A percentile compares a stretch with the other conserved stretches of the same genome.
phyloP scores from a whole-genome alignment of 2,888 invertebrate species.

The Troides helena region DNA sequence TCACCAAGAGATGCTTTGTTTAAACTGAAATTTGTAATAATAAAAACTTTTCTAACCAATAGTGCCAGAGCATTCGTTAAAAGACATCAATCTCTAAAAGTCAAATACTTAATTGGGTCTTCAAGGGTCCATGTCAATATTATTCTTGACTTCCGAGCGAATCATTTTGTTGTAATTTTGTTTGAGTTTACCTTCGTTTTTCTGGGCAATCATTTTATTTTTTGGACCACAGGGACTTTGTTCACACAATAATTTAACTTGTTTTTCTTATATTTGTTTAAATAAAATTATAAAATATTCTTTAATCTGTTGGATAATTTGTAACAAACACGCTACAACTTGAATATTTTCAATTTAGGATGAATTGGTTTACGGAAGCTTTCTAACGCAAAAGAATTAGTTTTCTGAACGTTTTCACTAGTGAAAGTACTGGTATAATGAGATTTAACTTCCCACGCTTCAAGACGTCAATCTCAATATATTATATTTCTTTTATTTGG shows the following conservation, averaged over 20 bases:
- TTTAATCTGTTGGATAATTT: no score
- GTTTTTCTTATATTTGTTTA: background rate
- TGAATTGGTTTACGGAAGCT: no score
- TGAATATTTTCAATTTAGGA: no score
- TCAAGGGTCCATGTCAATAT: constrained; percentile 2
- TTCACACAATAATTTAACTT: background rate
- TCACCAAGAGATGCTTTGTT: no score
- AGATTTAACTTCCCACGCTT: no score
- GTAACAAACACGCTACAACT: no score
- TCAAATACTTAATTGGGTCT: constrained; percentile 6
- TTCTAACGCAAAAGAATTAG: no score
- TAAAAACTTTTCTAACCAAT: background rate
- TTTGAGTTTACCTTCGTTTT: background rate
- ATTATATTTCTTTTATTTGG: no score
- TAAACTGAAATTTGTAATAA: no score
- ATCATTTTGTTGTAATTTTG: background rate
- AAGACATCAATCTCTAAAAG: background rate
- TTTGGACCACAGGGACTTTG: background rate
- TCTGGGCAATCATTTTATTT: background rate
- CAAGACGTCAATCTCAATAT: no score
- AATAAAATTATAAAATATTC: background rate
- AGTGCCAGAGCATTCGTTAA: background rate
- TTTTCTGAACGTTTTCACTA: no score
- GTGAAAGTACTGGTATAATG: no score
- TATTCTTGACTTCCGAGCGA: constrained; percentile 3